These are phyloP conservation scores for Lamellibrachia luymesi DNA, from an alignment of 1,140 invertebrate genomes.

Conservation along the genomic window DNA sequence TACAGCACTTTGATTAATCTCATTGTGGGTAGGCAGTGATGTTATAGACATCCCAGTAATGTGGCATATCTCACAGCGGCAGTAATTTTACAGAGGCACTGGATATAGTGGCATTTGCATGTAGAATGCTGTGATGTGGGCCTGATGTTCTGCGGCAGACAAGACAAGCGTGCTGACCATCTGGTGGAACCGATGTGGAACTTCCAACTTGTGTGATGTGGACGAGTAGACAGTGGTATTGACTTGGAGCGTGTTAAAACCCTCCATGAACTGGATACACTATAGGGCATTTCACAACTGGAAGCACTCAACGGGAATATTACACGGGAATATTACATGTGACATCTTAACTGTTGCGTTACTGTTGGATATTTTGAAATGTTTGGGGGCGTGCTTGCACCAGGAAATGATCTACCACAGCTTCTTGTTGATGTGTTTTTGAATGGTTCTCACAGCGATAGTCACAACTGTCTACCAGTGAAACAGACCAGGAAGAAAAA, in stretches of 20 bases:
- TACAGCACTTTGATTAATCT: background rate
- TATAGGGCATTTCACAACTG: background rate
- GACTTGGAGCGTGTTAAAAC: background rate
- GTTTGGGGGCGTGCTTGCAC: background rate
- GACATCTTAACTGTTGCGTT: background rate
- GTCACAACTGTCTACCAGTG: background rate
- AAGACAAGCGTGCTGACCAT: background rate
- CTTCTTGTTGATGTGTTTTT: background rate
- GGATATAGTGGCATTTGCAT: background rate
- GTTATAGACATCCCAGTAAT: background rate
- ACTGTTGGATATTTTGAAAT: background rate
- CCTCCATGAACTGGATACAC: background rate
- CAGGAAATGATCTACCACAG: background rate
- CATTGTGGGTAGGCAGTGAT: background rate
- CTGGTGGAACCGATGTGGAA: background rate
- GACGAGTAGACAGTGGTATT: background rate
- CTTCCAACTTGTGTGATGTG: background rate
- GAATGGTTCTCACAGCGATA: background rate
- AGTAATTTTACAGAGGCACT: background rate
- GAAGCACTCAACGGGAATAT: background rate
- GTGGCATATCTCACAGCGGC: background rate
- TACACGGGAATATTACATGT: background rate
- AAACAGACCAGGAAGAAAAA: background rate
- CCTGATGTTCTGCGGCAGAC: background rate
- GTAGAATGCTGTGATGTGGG: background rate